Conservation (phyloP, 2,113 vertebrate genomes). For the Acrocephalus kingi region DNA sequence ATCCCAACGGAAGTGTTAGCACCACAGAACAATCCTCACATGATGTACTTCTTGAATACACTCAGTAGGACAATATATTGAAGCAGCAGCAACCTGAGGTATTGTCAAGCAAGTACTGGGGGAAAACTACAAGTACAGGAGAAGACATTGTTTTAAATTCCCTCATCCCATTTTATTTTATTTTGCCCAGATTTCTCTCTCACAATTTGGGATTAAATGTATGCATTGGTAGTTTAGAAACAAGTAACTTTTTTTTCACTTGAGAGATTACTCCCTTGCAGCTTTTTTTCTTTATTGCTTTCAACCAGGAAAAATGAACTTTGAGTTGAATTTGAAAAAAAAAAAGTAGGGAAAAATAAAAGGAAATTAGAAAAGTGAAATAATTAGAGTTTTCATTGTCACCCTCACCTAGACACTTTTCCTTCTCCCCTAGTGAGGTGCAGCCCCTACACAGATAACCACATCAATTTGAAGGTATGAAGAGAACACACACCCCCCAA, state of each 20-base stretch:
- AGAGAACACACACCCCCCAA: not conserved
- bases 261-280: not conserved
- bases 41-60: not conserved
- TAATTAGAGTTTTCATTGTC: not conserved
- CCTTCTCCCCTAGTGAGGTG: not conserved
- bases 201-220: not conserved
- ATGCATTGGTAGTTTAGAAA: not conserved
- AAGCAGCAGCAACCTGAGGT: not conserved
- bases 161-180: not conserved
- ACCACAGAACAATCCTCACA: not conserved
- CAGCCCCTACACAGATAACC: not conserved
- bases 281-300: not conserved
- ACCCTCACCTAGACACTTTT: not conserved
- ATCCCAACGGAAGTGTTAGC: not conserved
- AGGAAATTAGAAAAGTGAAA: not conserved
- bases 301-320: not conserved
- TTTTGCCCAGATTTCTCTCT: not conserved
- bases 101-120: not conserved
- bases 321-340: not conserved
- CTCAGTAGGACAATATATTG: not conserved
- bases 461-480: not conserved
- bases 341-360: not conserved
- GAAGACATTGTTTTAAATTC: fast-evolving
- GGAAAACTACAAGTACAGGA: not conserved
- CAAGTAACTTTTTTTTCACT: not conserved